Evolutionary conservation across 2,888 invertebrate genomes (phyloP).

Genomic region (Cheiracanthium punctorium): DNA sequence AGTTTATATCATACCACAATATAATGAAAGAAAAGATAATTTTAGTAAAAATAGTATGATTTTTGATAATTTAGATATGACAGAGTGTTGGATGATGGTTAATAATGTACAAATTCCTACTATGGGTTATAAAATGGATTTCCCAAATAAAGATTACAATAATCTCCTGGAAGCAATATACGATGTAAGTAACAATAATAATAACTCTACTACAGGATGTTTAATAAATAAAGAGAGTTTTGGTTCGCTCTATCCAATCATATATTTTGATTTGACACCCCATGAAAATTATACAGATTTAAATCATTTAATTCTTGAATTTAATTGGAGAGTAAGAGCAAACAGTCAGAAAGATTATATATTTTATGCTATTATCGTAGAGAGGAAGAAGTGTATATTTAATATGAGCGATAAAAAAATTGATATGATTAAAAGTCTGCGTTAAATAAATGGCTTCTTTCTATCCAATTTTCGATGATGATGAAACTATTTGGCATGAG

Average conservation of each 20-base stretch:
- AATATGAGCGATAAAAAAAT: neutral
- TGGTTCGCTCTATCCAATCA: neutral
- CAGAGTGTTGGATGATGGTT: conserved; percentile 9
- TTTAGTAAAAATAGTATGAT: neutral
- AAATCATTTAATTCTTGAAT: neutral
- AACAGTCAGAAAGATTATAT: neutral
- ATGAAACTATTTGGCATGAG: too few species aligned
- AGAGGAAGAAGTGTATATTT: conserved; percentile 1
- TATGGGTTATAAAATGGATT: neutral
- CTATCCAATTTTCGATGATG: too few species aligned
- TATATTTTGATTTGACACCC: neutral
- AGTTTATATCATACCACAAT: conserved; percentile 13
- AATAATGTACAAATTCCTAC: neutral
- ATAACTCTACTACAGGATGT: neutral
- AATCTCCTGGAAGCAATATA: neutral
- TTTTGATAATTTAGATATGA: conserved; percentile 33
- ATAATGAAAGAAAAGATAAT: conserved; percentile 13
- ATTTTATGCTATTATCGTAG: conserved; percentile 14
- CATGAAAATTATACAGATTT: neutral
- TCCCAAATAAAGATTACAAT: conserved; percentile 16
- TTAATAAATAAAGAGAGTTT: neutral
- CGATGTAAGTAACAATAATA: neutral
- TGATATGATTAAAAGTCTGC: too few species aligned
- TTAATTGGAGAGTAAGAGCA: neutral
- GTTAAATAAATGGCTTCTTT: too few species aligned